Conservation (phyloP, 2,888 invertebrate species). For the Eupithecia inturbata region DNA sequence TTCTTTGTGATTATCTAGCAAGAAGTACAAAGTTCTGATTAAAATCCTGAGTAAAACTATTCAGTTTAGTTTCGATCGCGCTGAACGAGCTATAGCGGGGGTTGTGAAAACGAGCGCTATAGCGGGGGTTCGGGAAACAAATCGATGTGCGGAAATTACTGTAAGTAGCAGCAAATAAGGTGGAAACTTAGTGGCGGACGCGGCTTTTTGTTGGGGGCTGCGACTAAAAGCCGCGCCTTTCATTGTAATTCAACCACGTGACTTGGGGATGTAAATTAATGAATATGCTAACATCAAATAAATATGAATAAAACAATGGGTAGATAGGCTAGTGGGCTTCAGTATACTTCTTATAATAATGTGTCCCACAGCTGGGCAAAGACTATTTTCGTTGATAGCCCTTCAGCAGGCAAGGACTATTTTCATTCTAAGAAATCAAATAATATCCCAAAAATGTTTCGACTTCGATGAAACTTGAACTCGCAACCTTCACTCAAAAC, state of each 20-base stretch:
- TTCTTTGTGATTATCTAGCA: conserved; percentile 2
- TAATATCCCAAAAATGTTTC: no score
- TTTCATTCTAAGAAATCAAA: no score
- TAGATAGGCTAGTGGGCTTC: not conserved
- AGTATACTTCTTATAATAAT: not conserved
- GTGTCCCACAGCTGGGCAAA: not conserved
- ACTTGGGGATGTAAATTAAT: not conserved
- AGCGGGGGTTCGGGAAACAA: conserved; percentile 52
- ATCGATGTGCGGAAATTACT: conserved; percentile 78
- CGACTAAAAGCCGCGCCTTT: conserved; percentile 18
- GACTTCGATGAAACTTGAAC: no score
- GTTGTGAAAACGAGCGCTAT: conserved; percentile 40
- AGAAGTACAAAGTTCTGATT: conserved; percentile 1
- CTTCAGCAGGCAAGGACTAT: not conserved
- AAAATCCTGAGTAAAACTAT: conserved; percentile 29
- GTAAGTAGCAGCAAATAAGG: conserved; percentile 62
- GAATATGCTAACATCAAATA: not conserved
- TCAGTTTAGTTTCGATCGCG: conserved; percentile 21
- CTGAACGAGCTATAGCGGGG: not conserved
- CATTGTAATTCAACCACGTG: not conserved
- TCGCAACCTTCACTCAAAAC: no score
- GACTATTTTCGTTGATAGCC: not conserved
- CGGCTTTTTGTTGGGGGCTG: conserved; percentile 17
- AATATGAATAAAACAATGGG: not conserved
- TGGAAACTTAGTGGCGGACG: conserved; percentile 12